Base-by-base conservation (phyloP, 1,140 invertebrate genomes). In the Spodoptera frugiperda region DNA sequence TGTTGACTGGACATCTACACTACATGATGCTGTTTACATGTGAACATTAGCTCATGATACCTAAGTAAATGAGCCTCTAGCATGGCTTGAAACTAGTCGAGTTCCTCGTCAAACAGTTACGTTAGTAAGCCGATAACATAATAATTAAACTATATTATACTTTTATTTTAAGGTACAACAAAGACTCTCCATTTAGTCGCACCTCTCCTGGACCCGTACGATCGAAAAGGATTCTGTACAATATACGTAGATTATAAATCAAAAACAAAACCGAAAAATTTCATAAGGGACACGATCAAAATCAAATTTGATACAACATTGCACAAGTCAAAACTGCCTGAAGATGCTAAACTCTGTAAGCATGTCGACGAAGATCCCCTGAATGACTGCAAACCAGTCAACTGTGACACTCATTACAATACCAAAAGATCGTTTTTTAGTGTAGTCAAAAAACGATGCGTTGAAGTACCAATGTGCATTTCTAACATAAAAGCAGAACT, bases 321-420 rank as follows among this genome's bases (percentile, higher is more conserved):
- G 9, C 53, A 78, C 1, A 84, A 84, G 12, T 84, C 74, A 30
- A 78, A 79, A 8, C 65, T 68, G 49, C 55, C 71, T n/a, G 30
- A 67, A 21, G 84, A 89, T 67, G 77, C 88, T 39, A 90, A 78
- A 25, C 75, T 77, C 25, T 96, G 95, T 77, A 71, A 80, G 10
- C 86, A 89, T 19, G 74, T 84, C 19, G 95, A 95, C 80, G 84
- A 94, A 78, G 94, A 95, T 78, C 89, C 94, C 5, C 80, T 95
- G 15, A 94, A 95, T 76, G 81, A 91, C n/a, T 96, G 95, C 81
- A 79, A 84, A 15, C 94, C 94, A 39, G 94, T 95, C 0, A 86
- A 95, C 63, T 96, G 95, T 82, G 92, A 94, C n/a, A 86, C 86
- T 48, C 93, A 94, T 86, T 95, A 95, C 77, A 92, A 94, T 70